Percentiles rank a stretch among this genome's conserved stretches.
These are phyloP conservation scores for Leptinotarsa tumamoca DNA, from an alignment of 2,888 invertebrate species.

Conservation along the genomic window DNA sequence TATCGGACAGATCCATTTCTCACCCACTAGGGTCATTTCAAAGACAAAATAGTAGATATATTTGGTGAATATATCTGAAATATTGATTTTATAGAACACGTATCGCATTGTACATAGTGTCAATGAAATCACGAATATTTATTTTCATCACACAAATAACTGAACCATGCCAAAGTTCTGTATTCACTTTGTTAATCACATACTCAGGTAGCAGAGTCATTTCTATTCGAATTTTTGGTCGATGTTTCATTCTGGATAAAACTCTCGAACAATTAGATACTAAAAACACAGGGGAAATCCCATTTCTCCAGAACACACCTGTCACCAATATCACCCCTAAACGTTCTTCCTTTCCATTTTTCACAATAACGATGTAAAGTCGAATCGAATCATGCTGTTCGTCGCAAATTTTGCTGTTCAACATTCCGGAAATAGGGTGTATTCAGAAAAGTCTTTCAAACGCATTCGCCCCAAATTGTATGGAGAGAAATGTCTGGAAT, in stretches of 20 bases:
- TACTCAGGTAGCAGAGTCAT: too few relatives aligned
- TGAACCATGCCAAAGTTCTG: too few relatives aligned
- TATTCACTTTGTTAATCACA: too few relatives aligned
- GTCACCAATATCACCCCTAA: not conserved
- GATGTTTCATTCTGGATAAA: not conserved
- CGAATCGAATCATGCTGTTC: slow-evolving; percentile 9
- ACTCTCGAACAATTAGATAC: not conserved
- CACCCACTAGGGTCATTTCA: too few relatives aligned
- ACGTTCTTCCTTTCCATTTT: not conserved
- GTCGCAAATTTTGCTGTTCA: slow-evolving; percentile 6
- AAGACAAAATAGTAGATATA: too few relatives aligned
- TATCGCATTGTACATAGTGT: too few relatives aligned
- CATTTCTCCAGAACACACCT: not conserved
- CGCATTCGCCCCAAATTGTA: not conserved
- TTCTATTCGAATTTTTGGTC: not conserved
- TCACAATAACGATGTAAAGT: slow-evolving; percentile 3
- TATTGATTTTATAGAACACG: too few relatives aligned
- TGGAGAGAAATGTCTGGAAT: not conserved
- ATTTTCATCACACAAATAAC: too few relatives aligned
- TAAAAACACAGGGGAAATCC: not conserved
- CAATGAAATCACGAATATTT: too few relatives aligned
- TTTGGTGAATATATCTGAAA: too few relatives aligned
- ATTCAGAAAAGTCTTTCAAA: not conserved
- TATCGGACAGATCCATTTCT: too few relatives aligned
- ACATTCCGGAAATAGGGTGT: not conserved